Evolutionary conservation across 2,113 vertebrate genomes (phyloP).

Genomic region (Prunella fulvescens): DNA sequence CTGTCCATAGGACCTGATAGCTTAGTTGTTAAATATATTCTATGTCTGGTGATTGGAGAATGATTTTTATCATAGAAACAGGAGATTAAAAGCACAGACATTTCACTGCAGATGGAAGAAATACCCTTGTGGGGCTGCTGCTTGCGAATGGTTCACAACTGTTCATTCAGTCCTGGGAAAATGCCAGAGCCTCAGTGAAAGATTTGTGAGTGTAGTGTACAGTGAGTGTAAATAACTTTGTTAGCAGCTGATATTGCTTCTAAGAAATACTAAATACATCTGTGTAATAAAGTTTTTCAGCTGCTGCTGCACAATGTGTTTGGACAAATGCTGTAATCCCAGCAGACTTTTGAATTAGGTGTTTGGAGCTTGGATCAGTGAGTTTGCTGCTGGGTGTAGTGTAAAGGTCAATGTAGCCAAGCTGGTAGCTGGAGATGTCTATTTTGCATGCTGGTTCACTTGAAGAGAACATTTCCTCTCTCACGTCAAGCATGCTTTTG

Average conservation of each 20-base stretch:
- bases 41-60: neutral
- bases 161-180: neutral
- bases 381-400: neutral
- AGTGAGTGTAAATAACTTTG: neutral
- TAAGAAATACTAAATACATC: neutral
- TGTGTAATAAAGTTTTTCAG: neutral
- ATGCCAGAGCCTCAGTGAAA: neutral
- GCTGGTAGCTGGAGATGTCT: neutral
- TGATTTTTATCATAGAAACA: neutral
- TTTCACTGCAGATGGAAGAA: neutral
- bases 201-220: neutral
- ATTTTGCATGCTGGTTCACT: neutral
- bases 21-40: neutral
- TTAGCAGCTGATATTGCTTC: neutral
- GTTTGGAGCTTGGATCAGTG: neutral
- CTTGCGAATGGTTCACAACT: neutral
- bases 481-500: neutral
- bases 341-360: neutral
- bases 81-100: neutral
- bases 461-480: neutral
- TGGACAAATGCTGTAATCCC: neutral
- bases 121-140: neutral
- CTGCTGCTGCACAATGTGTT: neutral
- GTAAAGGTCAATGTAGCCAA: neutral
- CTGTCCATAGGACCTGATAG: neutral